phyloP scores from a whole-genome alignment of 2,888 invertebrate genomes.

The Tromatobia lineatoria region DNA sequence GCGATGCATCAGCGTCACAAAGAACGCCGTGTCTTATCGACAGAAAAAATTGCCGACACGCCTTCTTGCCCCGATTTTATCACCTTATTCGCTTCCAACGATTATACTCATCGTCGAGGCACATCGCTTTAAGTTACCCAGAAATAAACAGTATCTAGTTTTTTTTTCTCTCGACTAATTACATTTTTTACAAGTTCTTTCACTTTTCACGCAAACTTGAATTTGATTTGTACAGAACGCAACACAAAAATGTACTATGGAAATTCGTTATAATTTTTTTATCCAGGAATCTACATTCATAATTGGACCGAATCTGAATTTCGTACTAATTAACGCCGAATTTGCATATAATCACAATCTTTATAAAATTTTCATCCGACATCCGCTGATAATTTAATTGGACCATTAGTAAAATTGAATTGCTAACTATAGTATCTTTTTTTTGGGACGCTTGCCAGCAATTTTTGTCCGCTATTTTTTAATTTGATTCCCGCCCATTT shows the following conservation, averaged over 20 bases:
- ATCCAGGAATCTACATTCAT: no score
- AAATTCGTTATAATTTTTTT: no score
- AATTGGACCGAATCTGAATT: background rate
- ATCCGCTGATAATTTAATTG: background rate
- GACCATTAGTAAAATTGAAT: background rate
- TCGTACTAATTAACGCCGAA: background rate
- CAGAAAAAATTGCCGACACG: background rate
- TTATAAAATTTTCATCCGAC: background rate
- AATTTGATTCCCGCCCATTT: slow-evolving; percentile 18
- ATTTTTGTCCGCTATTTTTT: no score
- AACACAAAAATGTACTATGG: no score
- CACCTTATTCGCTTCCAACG: background rate
- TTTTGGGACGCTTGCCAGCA: background rate
- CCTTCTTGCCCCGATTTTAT: background rate
- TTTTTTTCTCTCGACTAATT: background rate
- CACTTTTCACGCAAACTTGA: background rate
- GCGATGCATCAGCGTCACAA: slow-evolving; percentile 11
- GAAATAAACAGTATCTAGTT: background rate
- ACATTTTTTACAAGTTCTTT: background rate
- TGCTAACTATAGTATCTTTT: background rate
- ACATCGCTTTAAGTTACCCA: background rate
- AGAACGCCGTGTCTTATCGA: slow-evolving; percentile 1
- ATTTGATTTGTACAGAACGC: background rate
- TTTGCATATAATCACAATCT: background rate
- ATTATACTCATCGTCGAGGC: background rate